Evolutionary conservation across 2,888 invertebrate genomes (phyloP).

Genomic region (Watsonalla binaria): DNA sequence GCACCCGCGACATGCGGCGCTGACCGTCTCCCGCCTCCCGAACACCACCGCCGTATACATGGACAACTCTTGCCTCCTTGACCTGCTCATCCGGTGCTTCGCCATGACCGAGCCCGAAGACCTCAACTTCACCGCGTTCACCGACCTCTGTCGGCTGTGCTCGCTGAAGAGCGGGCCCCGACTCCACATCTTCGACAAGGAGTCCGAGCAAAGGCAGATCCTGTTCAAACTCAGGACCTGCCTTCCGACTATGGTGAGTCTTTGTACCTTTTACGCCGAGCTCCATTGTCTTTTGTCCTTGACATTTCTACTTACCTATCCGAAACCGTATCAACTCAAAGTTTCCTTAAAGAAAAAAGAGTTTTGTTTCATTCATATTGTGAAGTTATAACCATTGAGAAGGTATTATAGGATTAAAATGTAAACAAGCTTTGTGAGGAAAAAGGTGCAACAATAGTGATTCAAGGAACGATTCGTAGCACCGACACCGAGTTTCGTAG

Average conservation of each 20-base stretch:
- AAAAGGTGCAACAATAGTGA: conserved; percentile 31
- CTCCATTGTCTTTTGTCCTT: conserved; percentile 19
- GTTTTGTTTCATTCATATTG: not conserved
- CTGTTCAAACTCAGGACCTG: conserved; percentile 84
- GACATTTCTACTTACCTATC: conserved; percentile 8
- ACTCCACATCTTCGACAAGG: conserved; percentile 84
- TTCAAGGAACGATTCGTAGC: conserved; percentile 35
- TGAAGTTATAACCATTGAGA: not conserved
- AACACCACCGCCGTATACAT: conserved; percentile 70
- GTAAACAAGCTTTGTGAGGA: conserved; percentile 28
- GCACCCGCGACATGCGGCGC: conserved; percentile 70
- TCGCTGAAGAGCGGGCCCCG: conserved; percentile 83
- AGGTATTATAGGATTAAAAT: conserved; percentile 13
- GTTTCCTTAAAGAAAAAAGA: not conserved
- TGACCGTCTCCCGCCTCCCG: conserved; percentile 72
- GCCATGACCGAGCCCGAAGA: conserved; percentile 82
- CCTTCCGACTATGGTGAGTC: conserved; percentile 83
- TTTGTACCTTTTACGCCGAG: conserved; percentile 5
- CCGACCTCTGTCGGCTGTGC: conserved; percentile 84
- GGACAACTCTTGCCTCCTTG: conserved; percentile 80
- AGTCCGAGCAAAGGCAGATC: conserved; percentile 84
- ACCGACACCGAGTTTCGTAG: conserved; percentile 54
- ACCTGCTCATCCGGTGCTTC: conserved; percentile 80
- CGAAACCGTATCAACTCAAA: not conserved
- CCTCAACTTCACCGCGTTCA: conserved; percentile 83